A percentile compares a stretch with the other conserved stretches of the same genome.
Conservation (phyloP, 1,140 invertebrate species). For the Akabosia matsudoensis region DNA sequence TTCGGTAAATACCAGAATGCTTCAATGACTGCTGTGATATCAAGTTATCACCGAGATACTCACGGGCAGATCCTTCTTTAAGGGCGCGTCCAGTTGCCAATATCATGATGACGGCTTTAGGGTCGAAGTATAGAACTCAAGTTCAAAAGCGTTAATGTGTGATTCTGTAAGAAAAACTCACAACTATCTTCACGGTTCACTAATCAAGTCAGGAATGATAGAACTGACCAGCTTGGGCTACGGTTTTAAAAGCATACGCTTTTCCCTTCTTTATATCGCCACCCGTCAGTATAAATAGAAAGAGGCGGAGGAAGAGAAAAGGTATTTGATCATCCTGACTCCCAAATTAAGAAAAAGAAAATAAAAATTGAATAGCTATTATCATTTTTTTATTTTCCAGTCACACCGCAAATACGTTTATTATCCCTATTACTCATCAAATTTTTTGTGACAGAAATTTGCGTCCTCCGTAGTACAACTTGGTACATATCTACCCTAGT, state of each 20-base stretch:
- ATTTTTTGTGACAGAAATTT: too few species aligned
- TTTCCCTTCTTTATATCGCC: background rate
- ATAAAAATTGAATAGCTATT: background rate
- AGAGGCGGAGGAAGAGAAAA: background rate
- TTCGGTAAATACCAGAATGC: too few species aligned
- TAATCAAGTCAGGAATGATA: conserved; percentile 2
- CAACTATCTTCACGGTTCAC: conserved; percentile 9
- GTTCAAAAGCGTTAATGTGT: too few species aligned
- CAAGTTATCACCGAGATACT: conserved; percentile 14
- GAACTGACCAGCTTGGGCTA: background rate
- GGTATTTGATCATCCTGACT: background rate
- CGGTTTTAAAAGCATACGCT: background rate
- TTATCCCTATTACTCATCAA: too few species aligned
- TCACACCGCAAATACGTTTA: background rate
- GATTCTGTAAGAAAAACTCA: background rate
- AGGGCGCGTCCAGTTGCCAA: conserved; percentile 34
- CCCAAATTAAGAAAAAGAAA: background rate
- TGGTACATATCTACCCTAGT: too few species aligned
- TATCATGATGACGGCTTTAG: too few species aligned
- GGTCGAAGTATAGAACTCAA: too few species aligned
- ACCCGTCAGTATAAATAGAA: background rate
- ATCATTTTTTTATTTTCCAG: background rate
- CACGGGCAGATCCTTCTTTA: conserved; percentile 29
- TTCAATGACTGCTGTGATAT: background rate
- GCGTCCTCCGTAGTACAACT: too few species aligned